phyloP scores from a whole-genome alignment of 2,888 invertebrate species.

The Crioceris asparagi region DNA sequence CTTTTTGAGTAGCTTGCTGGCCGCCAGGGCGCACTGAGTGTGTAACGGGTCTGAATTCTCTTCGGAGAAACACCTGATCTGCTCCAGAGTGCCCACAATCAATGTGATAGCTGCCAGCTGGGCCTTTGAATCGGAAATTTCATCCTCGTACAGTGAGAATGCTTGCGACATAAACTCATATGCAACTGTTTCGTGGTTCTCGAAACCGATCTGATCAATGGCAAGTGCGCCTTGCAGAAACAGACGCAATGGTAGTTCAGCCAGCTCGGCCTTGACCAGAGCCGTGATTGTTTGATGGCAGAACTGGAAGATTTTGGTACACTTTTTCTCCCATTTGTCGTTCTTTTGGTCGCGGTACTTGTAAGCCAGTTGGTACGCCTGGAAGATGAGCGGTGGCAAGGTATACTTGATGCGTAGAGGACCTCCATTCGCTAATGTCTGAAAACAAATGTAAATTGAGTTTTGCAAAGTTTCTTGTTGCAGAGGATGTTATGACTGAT shows the following conservation, averaged over 20 bases:
- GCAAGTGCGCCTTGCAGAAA: slow-evolving; percentile 94
- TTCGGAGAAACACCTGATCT: slow-evolving; percentile 87
- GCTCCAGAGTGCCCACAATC: slow-evolving; percentile 91
- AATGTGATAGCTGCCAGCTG: slow-evolving; percentile 93
- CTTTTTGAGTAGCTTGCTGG: slow-evolving; percentile 86
- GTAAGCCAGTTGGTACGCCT: slow-evolving; percentile 81
- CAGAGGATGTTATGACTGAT: no score
- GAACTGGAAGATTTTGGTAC: slow-evolving; percentile 96
- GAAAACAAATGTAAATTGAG: slow-evolving; percentile 13
- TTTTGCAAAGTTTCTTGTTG: no score
- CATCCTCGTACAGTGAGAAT: slow-evolving; percentile 96
- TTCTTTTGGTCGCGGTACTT: slow-evolving; percentile 77
- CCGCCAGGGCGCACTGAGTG: slow-evolving; percentile 91
- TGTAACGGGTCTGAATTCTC: slow-evolving; percentile 95
- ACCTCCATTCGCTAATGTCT: slow-evolving; percentile 79
- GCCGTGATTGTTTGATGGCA: slow-evolving; percentile 93
- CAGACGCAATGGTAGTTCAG: slow-evolving; percentile 84
- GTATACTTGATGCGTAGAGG: slow-evolving; percentile 79
- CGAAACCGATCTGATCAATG: slow-evolving; percentile 83
- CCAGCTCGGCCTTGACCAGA: slow-evolving; percentile 87
- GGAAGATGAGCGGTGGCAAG: slow-evolving; percentile 88
- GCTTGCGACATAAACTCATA: slow-evolving; percentile 97
- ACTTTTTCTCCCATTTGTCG: slow-evolving; percentile 97
- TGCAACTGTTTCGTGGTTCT: slow-evolving; percentile 92
- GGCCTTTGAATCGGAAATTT: slow-evolving; percentile 94